Base-by-base conservation (phyloP, 2,888 invertebrate species). In the Cerastis leucographa region DNA sequence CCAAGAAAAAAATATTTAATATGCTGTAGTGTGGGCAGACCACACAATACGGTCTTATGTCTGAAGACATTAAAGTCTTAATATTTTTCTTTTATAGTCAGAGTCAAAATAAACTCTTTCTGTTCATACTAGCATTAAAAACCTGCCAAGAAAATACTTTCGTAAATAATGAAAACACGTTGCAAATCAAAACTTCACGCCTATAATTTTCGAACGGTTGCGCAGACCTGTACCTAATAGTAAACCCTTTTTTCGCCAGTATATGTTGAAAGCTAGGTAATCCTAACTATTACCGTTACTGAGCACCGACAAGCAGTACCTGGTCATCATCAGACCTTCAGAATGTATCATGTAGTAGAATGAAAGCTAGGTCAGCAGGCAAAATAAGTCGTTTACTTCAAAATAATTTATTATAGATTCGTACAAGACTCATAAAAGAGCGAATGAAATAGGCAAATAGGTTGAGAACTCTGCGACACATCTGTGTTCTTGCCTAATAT, bases 1-100 rank as follows among this genome's bases (percentile, higher is more conserved):
- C 25, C 17, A 44, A 69, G 71, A 59, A 79, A 79, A 46, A 59
- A 59, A 67, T 40, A 35, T 22, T 75, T 64, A 12, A 65, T 22
- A 65, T 56, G 40, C 46, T 42, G 11, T 14, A 11, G 6, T 2
- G 35, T 14, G 3, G n/a, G n/a, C n/a, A 29, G 80, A 61, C 80
- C 76, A 62, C 76, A 71, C 76, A 62, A 62, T 51, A 42, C 61
- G 72, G 35, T 35, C n/a, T 35, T 8, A 11, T 51, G 44, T 35
- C 59, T 12, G 2, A 3, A 19, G 17, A 59, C 44, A 76, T 76
- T 51, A 76, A 51, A 44, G 44, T 80, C 61, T 35, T 9, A 22
- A 71, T 71, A 80, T 61, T 76, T 76, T 61, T 61, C 44, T 61
- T 80, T 80, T 71, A 61, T 4, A 17, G n/a, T 29, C 14, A 19